A percentile compares a stretch with the other conserved stretches of the same genome.
phyloP scores from a whole-genome alignment of 2,888 invertebrate genomes.

The Macaria notata region DNA sequence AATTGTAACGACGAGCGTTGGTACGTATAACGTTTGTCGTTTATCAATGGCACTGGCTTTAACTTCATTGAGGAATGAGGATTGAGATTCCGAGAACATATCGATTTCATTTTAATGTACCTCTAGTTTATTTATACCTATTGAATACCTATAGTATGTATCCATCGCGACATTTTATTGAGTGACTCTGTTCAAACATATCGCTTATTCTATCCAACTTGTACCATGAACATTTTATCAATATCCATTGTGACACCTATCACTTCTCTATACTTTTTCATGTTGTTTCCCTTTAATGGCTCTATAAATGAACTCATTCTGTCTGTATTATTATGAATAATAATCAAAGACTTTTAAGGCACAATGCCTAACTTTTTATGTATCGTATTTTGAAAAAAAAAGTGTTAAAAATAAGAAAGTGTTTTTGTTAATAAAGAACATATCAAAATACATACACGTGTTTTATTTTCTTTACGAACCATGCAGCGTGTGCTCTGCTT shows the following conservation, averaged over 20 bases:
- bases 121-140: conserved; percentile 21
- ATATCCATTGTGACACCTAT: conserved; percentile 6
- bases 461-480: conserved; percentile 49
- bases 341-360: conserved; percentile 78
- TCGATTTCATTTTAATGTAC: conserved; percentile 36
- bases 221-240: conserved; percentile 8
- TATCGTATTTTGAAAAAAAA: conserved; percentile 63
- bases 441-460: conserved; percentile 52
- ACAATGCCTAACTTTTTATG: conserved; percentile 78
- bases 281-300: conserved; percentile 41
- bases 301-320: conserved; percentile 77
- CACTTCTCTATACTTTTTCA: conserved; percentile 16
- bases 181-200: conserved; percentile 1
- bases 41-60: conserved; percentile 36
- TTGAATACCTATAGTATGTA: conserved; percentile 3
- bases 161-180: conserved; percentile 11
- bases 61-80: conserved; percentile 18
- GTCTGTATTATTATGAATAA: conserved; percentile 60
- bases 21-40: conserved; percentile 20
- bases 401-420: conserved; percentile 74
- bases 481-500: no score
- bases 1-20: conserved; percentile 17
- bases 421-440: conserved; percentile 66
- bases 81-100: conserved; percentile 34
- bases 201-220: conserved; percentile 5